Conservation (phyloP, 2,797 vertebrate species). For the Decapterus maruadsi region DNA sequence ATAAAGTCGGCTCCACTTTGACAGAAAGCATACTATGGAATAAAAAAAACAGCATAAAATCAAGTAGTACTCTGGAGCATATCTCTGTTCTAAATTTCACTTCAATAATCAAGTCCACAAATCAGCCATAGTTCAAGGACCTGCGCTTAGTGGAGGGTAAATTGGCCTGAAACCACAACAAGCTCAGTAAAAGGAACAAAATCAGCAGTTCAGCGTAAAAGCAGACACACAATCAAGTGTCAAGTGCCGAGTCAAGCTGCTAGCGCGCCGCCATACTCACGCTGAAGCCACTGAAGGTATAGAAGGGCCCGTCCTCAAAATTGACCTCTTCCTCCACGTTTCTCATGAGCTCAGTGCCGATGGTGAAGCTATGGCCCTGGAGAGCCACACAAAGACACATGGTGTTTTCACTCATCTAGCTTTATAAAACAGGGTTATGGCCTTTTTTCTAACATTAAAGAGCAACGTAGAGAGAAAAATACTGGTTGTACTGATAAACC, state of each 20-base stretch:
- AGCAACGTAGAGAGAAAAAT: no score
- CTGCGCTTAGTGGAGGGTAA: constrained; percentile 24
- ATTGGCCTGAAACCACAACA: constrained; percentile 23
- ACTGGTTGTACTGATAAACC: background rate
- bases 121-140: constrained; percentile 44
- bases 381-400: constrained; percentile 6
- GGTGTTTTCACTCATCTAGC: constrained; percentile 9
- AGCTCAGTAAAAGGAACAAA: constrained; percentile 22
- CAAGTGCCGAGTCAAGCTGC: background rate
- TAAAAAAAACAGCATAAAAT: background rate
- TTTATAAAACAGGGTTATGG: background rate
- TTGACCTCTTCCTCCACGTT: constrained; percentile 81
- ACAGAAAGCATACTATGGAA: constrained; percentile 13
- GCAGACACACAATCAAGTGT: background rate
- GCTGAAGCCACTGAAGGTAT: constrained; percentile 81
- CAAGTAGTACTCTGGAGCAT: constrained; percentile 9
- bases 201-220: constrained; percentile 20
- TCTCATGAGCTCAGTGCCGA: constrained; percentile 84
- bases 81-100: constrained; percentile 37
- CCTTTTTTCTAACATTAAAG: background rate
- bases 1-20: constrained; percentile 27
- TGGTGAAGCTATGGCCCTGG: constrained; percentile 77
- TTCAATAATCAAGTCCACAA: constrained; percentile 41
- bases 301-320: constrained; percentile 59
- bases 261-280: constrained; percentile 65